These are phyloP conservation scores for Sesia apiformis DNA, from an alignment of 2,888 invertebrate genomes.

Conservation along the genomic window DNA sequence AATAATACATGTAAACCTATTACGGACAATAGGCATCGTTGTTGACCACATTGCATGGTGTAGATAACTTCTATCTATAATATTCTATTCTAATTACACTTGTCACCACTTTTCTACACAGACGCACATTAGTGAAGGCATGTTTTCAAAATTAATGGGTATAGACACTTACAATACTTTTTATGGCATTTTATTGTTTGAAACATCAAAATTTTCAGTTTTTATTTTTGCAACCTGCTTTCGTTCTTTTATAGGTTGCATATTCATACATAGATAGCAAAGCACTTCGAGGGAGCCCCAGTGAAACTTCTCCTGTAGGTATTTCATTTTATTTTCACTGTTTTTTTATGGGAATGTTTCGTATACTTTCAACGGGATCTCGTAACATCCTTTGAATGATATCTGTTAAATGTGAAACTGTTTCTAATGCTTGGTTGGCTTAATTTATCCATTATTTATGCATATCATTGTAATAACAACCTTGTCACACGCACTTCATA, in stretches of 20 bases:
- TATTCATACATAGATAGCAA: slow-evolving; percentile 71
- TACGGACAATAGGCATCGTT: no score
- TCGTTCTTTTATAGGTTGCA: slow-evolving; percentile 78
- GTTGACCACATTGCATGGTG: neutral
- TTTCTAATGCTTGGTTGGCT: neutral
- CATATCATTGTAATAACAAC: neutral
- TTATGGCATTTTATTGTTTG: slow-evolving; percentile 17
- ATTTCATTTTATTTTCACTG: slow-evolving; percentile 57
- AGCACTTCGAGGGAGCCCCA: slow-evolving; percentile 57
- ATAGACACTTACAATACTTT: slow-evolving; percentile 1
- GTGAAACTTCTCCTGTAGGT: slow-evolving; percentile 83
- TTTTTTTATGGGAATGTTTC: slow-evolving; percentile 15
- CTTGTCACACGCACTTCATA: no score
- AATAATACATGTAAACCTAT: no score
- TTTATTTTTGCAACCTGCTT: slow-evolving; percentile 70
- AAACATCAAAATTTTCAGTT: slow-evolving; percentile 24
- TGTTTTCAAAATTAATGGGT: slow-evolving; percentile 9
- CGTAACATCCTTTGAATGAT: slow-evolving; percentile 1
- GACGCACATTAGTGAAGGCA: slow-evolving; percentile 11
- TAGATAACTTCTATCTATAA: neutral
- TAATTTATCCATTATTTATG: neutral
- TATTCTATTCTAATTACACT: neutral
- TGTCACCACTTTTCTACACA: neutral
- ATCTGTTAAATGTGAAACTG: neutral
- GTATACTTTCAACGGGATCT: slow-evolving; percentile 2